Conservation (phyloP, 2,797 vertebrate species). For the Pangasius mekongensis region DNA sequence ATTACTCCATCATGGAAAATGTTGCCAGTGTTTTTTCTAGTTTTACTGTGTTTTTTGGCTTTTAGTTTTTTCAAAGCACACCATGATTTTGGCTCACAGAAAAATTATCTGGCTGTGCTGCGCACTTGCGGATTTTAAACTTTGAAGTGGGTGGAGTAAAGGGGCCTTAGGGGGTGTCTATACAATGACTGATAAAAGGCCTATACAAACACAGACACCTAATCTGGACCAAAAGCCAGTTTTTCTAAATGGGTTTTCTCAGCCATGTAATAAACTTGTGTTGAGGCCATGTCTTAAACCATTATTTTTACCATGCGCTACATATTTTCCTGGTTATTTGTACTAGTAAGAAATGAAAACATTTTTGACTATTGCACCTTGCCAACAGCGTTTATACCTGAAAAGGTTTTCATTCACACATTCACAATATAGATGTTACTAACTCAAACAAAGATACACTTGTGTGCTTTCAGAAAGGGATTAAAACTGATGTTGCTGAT, state of each 20-base stretch:
- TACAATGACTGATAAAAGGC: background rate
- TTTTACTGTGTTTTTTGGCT: background rate
- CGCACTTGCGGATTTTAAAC: background rate
- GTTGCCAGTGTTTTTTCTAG: background rate
- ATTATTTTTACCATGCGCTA: background rate
- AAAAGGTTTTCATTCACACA: background rate
- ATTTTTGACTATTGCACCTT: background rate
- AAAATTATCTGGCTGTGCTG: background rate
- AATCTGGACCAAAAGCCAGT: background rate
- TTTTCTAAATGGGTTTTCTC: background rate
- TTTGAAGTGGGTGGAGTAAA: background rate
- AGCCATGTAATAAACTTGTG: background rate
- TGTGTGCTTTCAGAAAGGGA: background rate
- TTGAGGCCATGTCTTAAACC: background rate
- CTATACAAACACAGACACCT: background rate
- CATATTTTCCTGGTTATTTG: background rate
- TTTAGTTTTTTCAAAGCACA: background rate
- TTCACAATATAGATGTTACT: background rate
- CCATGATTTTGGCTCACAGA: background rate
- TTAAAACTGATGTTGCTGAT: slow-evolving; percentile 11
- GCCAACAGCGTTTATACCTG: background rate
- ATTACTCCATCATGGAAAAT: background rate
- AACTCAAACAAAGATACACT: background rate
- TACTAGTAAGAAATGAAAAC: background rate
- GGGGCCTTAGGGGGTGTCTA: background rate